phyloP scores from a whole-genome alignment of 1,140 invertebrate species.

The Drosophila oshimai region DNA sequence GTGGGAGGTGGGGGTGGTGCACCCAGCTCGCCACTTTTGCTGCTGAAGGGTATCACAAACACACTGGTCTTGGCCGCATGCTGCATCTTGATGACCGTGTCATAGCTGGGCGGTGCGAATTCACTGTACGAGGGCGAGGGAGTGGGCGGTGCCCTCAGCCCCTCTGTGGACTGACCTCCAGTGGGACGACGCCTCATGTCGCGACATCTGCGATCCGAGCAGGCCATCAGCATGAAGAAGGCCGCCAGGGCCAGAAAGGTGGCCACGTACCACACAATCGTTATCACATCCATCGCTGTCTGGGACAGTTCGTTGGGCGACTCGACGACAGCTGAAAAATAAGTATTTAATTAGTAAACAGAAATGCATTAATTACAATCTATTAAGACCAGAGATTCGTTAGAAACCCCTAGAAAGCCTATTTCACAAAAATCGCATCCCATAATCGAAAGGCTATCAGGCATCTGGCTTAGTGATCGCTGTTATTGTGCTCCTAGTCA shows the following conservation, averaged over 20 bases:
- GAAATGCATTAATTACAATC: not conserved
- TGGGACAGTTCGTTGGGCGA: conserved; percentile 70
- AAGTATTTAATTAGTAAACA: conserved; percentile 3
- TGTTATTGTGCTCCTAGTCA: conserved; percentile 4
- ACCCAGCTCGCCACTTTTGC: conserved; percentile 31
- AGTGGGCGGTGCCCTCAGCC: conserved; percentile 65
- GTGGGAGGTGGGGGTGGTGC: not conserved
- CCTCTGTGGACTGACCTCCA: conserved; percentile 34
- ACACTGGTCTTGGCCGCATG: conserved; percentile 69
- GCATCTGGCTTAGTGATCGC: not conserved
- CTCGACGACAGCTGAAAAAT: conserved; percentile 48
- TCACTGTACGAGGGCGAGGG: conserved; percentile 81
- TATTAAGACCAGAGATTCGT: not conserved
- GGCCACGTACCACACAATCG: conserved; percentile 81
- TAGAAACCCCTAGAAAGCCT: not conserved
- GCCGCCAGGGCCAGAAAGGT: conserved; percentile 78
- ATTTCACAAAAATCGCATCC: conserved; percentile 1
- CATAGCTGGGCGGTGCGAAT: conserved; percentile 80
- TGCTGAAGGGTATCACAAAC: conserved; percentile 75
- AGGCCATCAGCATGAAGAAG: conserved; percentile 82
- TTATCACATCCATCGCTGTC: conserved; percentile 82
- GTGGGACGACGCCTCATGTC: conserved; percentile 37
- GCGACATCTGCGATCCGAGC: conserved; percentile 72
- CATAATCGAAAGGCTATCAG: conserved; percentile 4
- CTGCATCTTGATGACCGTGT: conserved; percentile 79